A percentile compares a stretch with the other conserved stretches of the same genome.
phyloP scores from a whole-genome alignment of 2,797 vertebrate genomes.

The Sphaeramia orbicularis region DNA sequence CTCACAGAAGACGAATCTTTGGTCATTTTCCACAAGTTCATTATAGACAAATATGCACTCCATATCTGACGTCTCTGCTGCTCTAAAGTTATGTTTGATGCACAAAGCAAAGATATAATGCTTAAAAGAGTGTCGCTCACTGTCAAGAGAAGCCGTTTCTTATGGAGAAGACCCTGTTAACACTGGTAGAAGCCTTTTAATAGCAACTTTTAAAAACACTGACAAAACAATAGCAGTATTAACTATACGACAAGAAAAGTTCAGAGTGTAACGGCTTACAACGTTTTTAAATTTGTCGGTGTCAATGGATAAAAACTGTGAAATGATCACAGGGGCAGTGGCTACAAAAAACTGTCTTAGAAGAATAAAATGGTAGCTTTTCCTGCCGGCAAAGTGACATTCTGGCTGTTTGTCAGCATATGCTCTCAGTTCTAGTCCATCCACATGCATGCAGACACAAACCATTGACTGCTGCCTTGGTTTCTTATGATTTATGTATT shows the following conservation, averaged over 20 bases:
- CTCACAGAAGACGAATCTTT: slow-evolving; percentile 40
- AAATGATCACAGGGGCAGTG: slow-evolving; percentile 24
- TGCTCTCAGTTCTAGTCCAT: slow-evolving; percentile 1
- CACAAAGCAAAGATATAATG: neutral
- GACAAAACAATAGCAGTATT: neutral
- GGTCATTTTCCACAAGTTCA: slow-evolving; percentile 39
- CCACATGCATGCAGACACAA: slow-evolving; percentile 27
- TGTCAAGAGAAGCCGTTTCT: no score
- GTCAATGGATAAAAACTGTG: slow-evolving; percentile 71
- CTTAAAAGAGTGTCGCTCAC: neutral
- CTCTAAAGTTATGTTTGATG: no score
- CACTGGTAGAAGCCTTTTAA: slow-evolving; percentile 4
- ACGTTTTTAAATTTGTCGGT: slow-evolving; percentile 50
- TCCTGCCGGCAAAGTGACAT: slow-evolving; percentile 50
- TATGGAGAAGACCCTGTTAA: neutral
- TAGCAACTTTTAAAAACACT: neutral
- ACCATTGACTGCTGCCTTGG: slow-evolving; percentile 26
- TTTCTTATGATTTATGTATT: slow-evolving; percentile 52
- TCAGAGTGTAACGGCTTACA: slow-evolving; percentile 31
- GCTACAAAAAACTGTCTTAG: slow-evolving; percentile 67
- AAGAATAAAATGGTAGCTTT: slow-evolving; percentile 75
- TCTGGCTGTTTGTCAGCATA: slow-evolving; percentile 19
- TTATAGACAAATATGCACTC: slow-evolving; percentile 2
- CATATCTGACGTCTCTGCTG: neutral
- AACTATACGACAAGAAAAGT: slow-evolving; percentile 3